phyloP scores from a whole-genome alignment of 2,797 vertebrate species.

The Gila robusta region DNA sequence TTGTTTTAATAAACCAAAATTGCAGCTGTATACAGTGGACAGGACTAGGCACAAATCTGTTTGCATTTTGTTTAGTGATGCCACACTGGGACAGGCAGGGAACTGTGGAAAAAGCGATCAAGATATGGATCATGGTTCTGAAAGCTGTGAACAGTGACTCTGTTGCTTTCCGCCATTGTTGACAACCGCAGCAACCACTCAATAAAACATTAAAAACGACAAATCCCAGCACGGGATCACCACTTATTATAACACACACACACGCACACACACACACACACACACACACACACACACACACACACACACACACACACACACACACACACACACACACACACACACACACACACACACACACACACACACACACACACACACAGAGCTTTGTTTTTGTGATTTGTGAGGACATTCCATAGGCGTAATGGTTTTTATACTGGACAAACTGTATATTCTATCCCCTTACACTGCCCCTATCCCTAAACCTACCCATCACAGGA shows the following conservation, averaged over 20 bases:
- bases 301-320: no score
- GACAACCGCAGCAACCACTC: neutral
- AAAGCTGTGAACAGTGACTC: slow-evolving; percentile 12
- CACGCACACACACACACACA: no score
- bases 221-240: neutral
- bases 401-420: no score
- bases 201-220: slow-evolving; percentile 38
- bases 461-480: no score
- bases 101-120: neutral
- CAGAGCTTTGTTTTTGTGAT: no score
- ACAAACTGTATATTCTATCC: no score
- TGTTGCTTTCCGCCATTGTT: neutral
- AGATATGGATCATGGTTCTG: neutral
- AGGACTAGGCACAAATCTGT: neutral
- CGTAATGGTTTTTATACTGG: no score
- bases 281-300: no score
- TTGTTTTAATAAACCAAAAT: slow-evolving; percentile 22
- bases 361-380: no score
- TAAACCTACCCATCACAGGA: no score
- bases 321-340: no score
- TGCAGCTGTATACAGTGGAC: neutral
- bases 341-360: no score
- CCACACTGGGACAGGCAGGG: neutral
- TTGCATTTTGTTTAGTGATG: neutral
- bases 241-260: neutral